These are phyloP conservation scores for Notechis scutatus DNA, from an alignment of 2,113 vertebrate species.

Conservation along the genomic window DNA sequence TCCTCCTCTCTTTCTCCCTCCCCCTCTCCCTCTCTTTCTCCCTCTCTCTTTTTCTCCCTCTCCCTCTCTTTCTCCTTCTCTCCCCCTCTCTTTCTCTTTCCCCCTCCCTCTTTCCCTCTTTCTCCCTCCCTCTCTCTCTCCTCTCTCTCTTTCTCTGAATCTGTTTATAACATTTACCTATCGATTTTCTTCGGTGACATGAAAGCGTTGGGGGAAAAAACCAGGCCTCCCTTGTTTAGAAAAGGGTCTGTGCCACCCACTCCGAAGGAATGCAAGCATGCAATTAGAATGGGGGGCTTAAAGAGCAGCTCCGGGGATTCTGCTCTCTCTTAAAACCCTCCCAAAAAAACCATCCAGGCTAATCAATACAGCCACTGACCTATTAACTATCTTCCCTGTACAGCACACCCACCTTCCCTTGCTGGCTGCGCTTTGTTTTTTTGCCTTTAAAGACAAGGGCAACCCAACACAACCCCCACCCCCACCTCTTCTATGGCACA, in stretches of 20 bases:
- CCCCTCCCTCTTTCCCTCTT: neutral
- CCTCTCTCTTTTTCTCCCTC: too few species aligned
- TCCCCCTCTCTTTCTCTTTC: neutral
- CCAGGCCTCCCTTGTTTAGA: slow-evolving; percentile 68
- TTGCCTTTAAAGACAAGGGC: neutral
- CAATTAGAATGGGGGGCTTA: slow-evolving; percentile 77
- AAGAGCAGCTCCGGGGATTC: slow-evolving; percentile 60
- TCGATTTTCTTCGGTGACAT: slow-evolving; percentile 67
- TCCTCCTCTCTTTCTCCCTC: too few species aligned
- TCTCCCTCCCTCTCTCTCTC: too few species aligned
- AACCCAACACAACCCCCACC: neutral
- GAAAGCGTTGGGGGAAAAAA: slow-evolving; percentile 52
- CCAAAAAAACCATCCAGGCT: slow-evolving; percentile 79
- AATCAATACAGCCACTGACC: slow-evolving; percentile 71
- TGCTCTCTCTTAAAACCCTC: slow-evolving; percentile 74
- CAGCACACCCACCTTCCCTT: neutral
- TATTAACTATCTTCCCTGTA: slow-evolving; percentile 55
- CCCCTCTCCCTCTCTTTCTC: too few species aligned
- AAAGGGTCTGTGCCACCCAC: slow-evolving; percentile 83
- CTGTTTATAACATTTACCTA: slow-evolving; percentile 65
- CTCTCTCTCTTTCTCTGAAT: neutral
- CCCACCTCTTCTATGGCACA: neutral
- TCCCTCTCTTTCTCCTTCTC: too few species aligned
- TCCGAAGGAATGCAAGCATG: slow-evolving; percentile 88
- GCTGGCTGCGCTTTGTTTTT: neutral